Base-by-base conservation (phyloP, 1,140 invertebrate genomes). In the Drosophila kepulauana region DNA sequence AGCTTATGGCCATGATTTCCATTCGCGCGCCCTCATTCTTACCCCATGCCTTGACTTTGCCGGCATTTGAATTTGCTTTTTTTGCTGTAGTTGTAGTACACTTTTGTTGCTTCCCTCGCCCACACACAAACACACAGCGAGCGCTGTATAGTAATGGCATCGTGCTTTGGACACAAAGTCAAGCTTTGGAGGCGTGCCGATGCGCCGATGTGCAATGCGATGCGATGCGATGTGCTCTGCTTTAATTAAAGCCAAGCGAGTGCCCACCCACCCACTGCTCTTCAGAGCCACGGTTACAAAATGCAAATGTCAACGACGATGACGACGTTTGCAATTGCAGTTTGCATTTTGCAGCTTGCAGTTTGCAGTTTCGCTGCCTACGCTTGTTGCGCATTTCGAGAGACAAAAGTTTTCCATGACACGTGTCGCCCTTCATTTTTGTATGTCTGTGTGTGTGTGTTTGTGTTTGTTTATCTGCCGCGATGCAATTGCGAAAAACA, bases 301-400 rank as follows among this genome's bases (percentile, higher is more conserved):
- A 86, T 82, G 79, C 79, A 82, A 82, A 79, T 86, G 82, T 86
- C 81, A 85, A 85, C 73, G 78, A 25, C 46, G 8, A 25, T 15
- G 7, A 49, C 46, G 8, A 49, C 46, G 15, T 16, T 25, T 11
- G 10, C 28, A 30, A 10, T 28, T 28, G 51, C 20, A 15, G 13
- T 45, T 48, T 13, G 7, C 46, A 30, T 20, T 16, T 11, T 13
- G 38, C 38, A 35, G 33, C 6, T 35, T 35, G 33, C 35, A 10
- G 8, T 38, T 38, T 38, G 35, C 35, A 8, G 35, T 38, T 38
- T 38, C 77, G 52, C 70, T 56, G 48, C 10, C 10, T 30, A 67
- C 62, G 78, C 78, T 79, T 81, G 82, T 86, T 76, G 82, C 78
- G 78, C 82, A 73, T 70, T 79, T 80, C 6, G 35, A 62, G 43